These are phyloP conservation scores for Thinocorus orbignyianus DNA, from an alignment of 2,113 vertebrate species.

Conservation along the genomic window DNA sequence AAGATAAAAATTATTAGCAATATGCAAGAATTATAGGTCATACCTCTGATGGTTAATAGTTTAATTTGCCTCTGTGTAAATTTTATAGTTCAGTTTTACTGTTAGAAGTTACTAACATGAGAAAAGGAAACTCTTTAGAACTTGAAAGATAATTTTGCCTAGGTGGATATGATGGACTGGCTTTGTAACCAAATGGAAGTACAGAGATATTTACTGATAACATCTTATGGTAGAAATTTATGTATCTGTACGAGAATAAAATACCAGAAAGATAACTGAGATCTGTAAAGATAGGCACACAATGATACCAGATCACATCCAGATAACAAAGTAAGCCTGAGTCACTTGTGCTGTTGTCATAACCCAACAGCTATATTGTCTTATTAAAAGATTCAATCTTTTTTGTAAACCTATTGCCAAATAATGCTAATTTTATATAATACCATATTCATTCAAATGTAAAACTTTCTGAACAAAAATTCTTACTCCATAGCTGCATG, in stretches of 20 bases:
- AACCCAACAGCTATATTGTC: neutral
- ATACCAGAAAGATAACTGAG: neutral
- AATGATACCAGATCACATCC: neutral
- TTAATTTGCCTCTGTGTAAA: constrained; percentile 22
- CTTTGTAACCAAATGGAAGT: neutral
- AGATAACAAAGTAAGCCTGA: neutral
- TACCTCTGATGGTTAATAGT: constrained; percentile 41
- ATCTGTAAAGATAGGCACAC: neutral
- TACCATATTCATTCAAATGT: neutral
- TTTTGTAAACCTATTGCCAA: neutral
- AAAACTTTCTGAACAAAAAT: neutral
- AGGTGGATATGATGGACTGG: neutral
- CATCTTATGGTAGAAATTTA: neutral
- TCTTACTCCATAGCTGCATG: neutral
- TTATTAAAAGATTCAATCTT: neutral
- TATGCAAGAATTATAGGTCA: neutral
- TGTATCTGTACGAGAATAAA: neutral
- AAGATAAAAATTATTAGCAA: neutral
- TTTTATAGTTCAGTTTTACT: constrained; percentile 15
- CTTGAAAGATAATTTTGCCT: neutral
- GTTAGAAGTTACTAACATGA: neutral
- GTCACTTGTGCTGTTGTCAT: neutral
- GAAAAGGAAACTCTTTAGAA: neutral
- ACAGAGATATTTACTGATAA: neutral
- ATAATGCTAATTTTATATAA: neutral